These are phyloP conservation scores for Hippotragus niger DNA, from an alignment of 2,113 vertebrate genomes.

Conservation along the genomic window DNA sequence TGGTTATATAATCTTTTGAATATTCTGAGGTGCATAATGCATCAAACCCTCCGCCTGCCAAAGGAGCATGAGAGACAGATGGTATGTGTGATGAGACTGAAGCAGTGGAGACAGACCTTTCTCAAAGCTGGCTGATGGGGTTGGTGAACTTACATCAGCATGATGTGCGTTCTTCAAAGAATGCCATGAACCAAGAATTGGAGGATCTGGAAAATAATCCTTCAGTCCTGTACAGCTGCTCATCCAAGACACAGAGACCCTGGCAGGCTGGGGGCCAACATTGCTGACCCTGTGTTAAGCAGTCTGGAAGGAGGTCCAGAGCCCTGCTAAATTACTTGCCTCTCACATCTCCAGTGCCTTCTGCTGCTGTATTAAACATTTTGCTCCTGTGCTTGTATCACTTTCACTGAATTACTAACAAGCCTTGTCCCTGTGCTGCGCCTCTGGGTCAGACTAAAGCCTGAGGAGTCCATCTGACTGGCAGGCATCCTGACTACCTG, in stretches of 20 bases:
- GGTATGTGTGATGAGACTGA: conserved; percentile 37
- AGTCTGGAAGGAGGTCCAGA: neutral
- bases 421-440: neutral
- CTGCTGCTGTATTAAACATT: neutral
- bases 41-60: conserved; percentile 30
- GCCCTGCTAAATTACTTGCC: neutral
- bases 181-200: neutral
- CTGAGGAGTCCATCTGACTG: neutral
- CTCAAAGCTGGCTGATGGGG: neutral
- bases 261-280: neutral
- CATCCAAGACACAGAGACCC: neutral
- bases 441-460: neutral
- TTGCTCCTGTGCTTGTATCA: neutral
- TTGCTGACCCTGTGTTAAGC: neutral
- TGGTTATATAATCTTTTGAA: conserved; percentile 41
- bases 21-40: conserved; percentile 47
- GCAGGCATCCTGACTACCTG: neutral
- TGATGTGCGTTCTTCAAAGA: neutral
- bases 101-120: neutral
- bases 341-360: neutral
- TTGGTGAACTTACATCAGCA: neutral
- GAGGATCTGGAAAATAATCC: neutral
- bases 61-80: conserved; percentile 55
- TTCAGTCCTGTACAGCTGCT: neutral
- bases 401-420: neutral